A percentile compares a stretch with the other conserved stretches of the same genome.
phyloP scores from a whole-genome alignment of 2,888 invertebrate genomes.

The Amphimallon solstitiale region DNA sequence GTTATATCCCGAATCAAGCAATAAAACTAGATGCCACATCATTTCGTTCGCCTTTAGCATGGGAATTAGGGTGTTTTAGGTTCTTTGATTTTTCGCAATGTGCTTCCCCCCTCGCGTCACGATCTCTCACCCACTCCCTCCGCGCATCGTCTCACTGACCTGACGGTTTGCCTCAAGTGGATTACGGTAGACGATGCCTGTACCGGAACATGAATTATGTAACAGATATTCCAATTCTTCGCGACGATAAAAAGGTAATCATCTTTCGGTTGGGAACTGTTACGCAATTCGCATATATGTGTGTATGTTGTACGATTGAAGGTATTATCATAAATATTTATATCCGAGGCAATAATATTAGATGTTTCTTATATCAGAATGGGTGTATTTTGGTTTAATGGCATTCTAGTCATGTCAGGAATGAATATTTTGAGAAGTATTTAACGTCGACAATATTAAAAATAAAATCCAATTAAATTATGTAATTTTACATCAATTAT shows the following conservation, averaged over 20 bases:
- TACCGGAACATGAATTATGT: constrained; percentile 56
- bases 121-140: constrained; percentile 39
- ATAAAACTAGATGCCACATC: constrained; percentile 63
- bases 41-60: constrained; percentile 60
- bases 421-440: not conserved
- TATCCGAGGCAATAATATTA: constrained; percentile 15
- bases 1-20: constrained; percentile 63
- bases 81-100: constrained; percentile 59
- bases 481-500: too few relatives aligned
- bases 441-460: too few relatives aligned
- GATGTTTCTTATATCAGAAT: constrained; percentile 24
- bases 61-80: constrained; percentile 60
- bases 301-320: not conserved
- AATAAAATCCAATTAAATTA: too few relatives aligned
- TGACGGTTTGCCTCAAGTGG: constrained; percentile 52
- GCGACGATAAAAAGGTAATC: constrained; percentile 38
- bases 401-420: constrained; percentile 1
- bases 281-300: constrained; percentile 22
- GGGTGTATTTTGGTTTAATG: constrained; percentile 27
- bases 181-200: constrained; percentile 15
- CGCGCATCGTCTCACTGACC: constrained; percentile 50
- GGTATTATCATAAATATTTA: constrained; percentile 24
- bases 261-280: constrained; percentile 16
- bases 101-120: constrained; percentile 46
- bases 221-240: constrained; percentile 52